These are phyloP conservation scores for Adineta ricciae DNA, from an alignment of 2,888 invertebrate species.

Conservation along the genomic window DNA sequence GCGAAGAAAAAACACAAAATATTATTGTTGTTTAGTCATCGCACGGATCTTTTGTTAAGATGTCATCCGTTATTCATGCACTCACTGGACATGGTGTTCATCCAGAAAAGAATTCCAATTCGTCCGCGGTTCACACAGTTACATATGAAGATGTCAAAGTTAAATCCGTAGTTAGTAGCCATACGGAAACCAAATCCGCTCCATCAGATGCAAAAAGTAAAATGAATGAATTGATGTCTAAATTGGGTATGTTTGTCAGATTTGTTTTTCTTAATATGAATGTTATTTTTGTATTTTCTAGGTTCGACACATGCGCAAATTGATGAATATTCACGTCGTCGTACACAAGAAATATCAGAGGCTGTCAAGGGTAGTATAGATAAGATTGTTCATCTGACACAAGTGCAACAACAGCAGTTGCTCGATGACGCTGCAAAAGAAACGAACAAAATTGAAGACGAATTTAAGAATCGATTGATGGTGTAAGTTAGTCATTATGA, in stretches of 20 bases:
- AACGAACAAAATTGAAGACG: background rate
- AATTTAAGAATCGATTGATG: background rate
- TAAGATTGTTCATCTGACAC: background rate
- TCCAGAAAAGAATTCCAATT: background rate
- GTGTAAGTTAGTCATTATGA: background rate
- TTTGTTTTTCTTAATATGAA: background rate
- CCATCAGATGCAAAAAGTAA: background rate
- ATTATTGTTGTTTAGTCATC: background rate
- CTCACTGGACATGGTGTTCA: background rate
- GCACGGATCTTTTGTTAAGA: background rate
- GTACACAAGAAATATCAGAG: background rate
- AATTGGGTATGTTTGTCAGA: background rate
- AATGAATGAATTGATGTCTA: background rate
- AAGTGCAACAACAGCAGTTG: background rate
- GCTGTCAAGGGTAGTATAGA: background rate
- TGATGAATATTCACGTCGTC: background rate
- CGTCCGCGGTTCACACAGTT: background rate
- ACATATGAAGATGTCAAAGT: background rate
- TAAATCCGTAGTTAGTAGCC: background rate
- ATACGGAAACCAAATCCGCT: background rate
- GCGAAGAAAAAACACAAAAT: background rate
- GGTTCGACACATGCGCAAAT: conserved; percentile 19
- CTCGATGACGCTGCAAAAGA: background rate
- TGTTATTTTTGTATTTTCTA: background rate
- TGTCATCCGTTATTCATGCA: background rate